Evolutionary conservation across 2,797 vertebrate species (phyloP), one percentile per base, ranked within the genome.

Genomic region (Dallia pectoralis): DNA sequence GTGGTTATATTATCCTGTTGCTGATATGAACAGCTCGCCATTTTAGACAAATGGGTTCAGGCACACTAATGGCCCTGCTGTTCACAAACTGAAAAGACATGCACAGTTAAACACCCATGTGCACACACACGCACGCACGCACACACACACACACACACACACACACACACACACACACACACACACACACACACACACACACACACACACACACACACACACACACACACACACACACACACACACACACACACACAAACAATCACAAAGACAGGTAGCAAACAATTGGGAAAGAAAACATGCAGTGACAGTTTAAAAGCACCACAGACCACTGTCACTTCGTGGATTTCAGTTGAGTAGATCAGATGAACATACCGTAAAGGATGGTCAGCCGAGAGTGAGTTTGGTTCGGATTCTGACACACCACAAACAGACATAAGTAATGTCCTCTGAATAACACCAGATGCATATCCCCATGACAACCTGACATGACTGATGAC

Each of bases 401-500:
- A 61, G 65, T 73, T 44, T 18, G 15, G 33, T 36, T 67, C 27
- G n/a, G 4, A 48, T 59, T 49, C n/a, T 16, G 49, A 53, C 72
- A 67, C 25, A 49, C 44, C 4, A 3, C 32, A 22, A 48, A 14
- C 4, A 9, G 40, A 62, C 25, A 8, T 4, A 36, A 14, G n/a
- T 65, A 33, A 48, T 70, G 6, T 12, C 19, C 32, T 63, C 36
- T 18, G 70, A 53, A 70, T 49, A 16, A 33, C 4, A 51, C 30
- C 11, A 29, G 19, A 77, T 40, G 19, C 63, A 47, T 44, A 53
- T 29, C 49, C 8, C 59, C 51, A 68, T 68, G 36, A 48, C 51
- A 68, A 59, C 53, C 19, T 68, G 36, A 62, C 66, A 62, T 69
- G 73, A 69, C 22, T 7, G 25, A 74, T 19, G 51, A 29, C 19